phyloP scores from a whole-genome alignment of 64 coral and sea anemone species.

The Catalaphyllia jardinei region DNA sequence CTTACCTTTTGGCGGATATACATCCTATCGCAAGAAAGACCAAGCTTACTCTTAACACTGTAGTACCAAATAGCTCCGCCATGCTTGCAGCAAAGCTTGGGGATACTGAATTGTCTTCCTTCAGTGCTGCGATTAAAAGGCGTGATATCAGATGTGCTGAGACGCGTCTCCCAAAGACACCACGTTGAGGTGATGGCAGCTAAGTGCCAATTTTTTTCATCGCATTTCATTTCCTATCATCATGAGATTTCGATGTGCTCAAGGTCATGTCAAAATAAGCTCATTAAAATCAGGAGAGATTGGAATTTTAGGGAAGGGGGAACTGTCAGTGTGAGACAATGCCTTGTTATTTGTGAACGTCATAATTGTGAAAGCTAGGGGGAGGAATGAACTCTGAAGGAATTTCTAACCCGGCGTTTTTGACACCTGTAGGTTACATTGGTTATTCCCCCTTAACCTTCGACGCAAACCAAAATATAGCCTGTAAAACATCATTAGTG shows the following conservation, averaged over 20 bases:
- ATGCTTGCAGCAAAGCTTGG: conserved; percentile 7
- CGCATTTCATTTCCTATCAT: not conserved
- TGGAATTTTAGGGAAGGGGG: no score
- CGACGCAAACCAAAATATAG: no score
- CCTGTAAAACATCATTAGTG: no score
- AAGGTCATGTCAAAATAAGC: not conserved
- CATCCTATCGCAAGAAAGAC: not conserved
- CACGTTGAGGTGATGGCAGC: not conserved
- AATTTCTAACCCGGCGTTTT: no score
- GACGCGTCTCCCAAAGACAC: not conserved
- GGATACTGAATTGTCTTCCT: not conserved
- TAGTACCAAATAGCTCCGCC: not conserved
- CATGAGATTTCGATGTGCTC: not conserved
- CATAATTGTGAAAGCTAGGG: no score
- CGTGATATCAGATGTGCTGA: not conserved
- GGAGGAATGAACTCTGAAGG: no score
- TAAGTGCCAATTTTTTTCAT: not conserved
- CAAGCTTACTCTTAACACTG: not conserved
- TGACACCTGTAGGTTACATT: no score
- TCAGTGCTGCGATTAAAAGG: not conserved
- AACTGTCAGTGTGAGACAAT: no score
- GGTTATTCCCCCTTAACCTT: no score
- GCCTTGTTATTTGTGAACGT: no score
- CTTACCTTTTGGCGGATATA: conserved; percentile 14
- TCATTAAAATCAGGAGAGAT: no score